A percentile compares a stretch with the other conserved stretches of the same genome.
phyloP scores from a whole-genome alignment of 1,140 invertebrate genomes.

The Sarcophaga peregrina region DNA sequence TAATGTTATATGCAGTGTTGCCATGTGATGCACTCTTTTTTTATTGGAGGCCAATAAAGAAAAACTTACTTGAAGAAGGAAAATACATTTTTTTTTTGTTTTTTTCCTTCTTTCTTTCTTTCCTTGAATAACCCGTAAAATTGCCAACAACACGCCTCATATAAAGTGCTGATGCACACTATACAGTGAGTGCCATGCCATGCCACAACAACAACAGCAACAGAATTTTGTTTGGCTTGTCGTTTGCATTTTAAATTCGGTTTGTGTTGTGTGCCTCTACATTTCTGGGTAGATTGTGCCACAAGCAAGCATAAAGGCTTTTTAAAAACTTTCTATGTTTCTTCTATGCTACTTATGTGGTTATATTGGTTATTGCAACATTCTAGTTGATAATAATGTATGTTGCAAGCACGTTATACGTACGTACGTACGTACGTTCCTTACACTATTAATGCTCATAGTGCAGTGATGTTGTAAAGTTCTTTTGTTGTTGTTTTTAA shows the following conservation, averaged over 20 bases:
- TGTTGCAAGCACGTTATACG: too few species aligned
- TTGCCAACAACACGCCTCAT: too few species aligned
- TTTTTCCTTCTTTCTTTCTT: background rate
- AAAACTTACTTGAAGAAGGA: too few species aligned
- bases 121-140: background rate
- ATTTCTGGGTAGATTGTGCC: background rate
- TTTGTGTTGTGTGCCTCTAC: slow-evolving; percentile 13
- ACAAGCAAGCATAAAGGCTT: too few species aligned
- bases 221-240: slow-evolving; percentile 17
- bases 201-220: too few species aligned
- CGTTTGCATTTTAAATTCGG: slow-evolving; percentile 36
- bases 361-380: too few species aligned
- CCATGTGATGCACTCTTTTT: background rate
- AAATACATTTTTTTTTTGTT: background rate
- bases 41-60: background rate
- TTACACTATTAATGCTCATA: background rate
- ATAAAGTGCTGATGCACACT: too few species aligned
- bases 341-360: too few species aligned
- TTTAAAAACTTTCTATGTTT: too few species aligned
- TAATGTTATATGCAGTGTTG: background rate
- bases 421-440: background rate
- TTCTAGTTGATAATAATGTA: too few species aligned
- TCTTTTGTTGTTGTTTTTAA: background rate
- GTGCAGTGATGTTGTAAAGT: background rate
- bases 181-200: too few species aligned